Percentiles rank a stretch among this genome's conserved stretches.
Evolutionary conservation across 2,113 vertebrate genomes (phyloP).

Genomic region (Oncorhynchus gorbuscha): DNA sequence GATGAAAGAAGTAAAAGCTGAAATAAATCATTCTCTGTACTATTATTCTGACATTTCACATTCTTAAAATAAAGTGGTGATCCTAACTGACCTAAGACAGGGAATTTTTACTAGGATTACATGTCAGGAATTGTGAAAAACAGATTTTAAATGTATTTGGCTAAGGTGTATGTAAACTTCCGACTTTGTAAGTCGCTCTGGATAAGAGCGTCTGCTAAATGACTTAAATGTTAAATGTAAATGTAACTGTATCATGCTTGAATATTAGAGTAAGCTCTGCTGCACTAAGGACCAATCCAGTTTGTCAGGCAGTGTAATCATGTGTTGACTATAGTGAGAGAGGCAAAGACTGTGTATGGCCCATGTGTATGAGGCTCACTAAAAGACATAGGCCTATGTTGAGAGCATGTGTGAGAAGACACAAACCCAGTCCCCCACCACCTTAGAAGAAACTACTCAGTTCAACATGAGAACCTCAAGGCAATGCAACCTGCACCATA

Average conservation of each 20-base stretch:
- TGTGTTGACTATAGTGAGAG: neutral
- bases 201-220: no score
- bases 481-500: constrained; percentile 43
- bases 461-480: constrained; percentile 13
- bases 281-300: neutral
- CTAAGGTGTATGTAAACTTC: no score
- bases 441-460: neutral
- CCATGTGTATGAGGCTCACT: neutral
- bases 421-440: neutral
- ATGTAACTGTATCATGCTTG: no score
- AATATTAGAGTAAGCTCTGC: neutral
- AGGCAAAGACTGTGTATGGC: neutral
- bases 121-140: neutral
- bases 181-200: no score
- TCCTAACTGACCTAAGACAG: no score
- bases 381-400: constrained; percentile 23
- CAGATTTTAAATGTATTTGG: no score
- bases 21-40: no score
- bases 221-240: no score
- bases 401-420: constrained; percentile 52
- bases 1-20: no score
- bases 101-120: neutral
- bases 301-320: neutral
- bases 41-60: no score
- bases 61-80: no score